Percentiles rank a stretch among this genome's conserved stretches.
phyloP scores from a whole-genome alignment of 2,113 vertebrate genomes.

The Peromyscus californicus region DNA sequence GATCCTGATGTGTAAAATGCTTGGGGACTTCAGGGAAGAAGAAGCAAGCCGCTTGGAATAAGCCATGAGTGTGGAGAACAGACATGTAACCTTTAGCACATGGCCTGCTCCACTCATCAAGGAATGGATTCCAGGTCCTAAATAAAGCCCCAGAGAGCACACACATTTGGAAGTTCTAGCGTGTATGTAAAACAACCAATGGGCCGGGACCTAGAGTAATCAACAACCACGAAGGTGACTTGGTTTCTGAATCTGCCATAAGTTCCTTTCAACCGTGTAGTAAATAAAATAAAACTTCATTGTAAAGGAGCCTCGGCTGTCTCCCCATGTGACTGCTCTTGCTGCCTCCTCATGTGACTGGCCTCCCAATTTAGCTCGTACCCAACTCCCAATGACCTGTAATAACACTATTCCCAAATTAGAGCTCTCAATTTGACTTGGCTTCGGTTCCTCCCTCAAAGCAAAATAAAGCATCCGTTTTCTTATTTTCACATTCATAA shows the following conservation, averaged over 20 bases:
- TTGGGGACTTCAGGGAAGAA: slow-evolving; percentile 75
- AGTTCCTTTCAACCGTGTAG: neutral
- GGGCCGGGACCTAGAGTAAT: neutral
- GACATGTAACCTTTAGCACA: slow-evolving; percentile 81
- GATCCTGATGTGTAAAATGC: slow-evolving; percentile 74
- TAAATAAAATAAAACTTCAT: slow-evolving; percentile 79
- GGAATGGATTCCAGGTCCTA: slow-evolving; percentile 85
- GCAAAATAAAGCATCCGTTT: slow-evolving; percentile 88
- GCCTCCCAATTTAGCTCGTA: slow-evolving; percentile 88
- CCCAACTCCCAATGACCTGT: slow-evolving; percentile 90
- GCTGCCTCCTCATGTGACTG: slow-evolving; percentile 86
- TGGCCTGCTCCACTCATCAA: slow-evolving; percentile 83
- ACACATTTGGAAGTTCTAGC: slow-evolving; percentile 77
- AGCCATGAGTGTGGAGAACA: slow-evolving; percentile 82
- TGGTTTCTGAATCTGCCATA: slow-evolving; percentile 65
- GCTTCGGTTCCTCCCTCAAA: slow-evolving; percentile 85
- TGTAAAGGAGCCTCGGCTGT: slow-evolving; percentile 64
- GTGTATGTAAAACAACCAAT: slow-evolving; percentile 78
- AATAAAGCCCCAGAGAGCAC: slow-evolving; percentile 86
- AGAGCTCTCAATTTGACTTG: slow-evolving; percentile 91
- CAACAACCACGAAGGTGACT: neutral
- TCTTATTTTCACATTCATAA: slow-evolving; percentile 83
- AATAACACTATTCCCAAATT: slow-evolving; percentile 93
- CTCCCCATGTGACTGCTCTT: slow-evolving; percentile 83
- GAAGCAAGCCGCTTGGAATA: slow-evolving; percentile 77